Percentiles rank a stretch among this genome's conserved stretches.
Conservation (phyloP, 35 echinoderm and acorn worm species). For the Diadema setosum region DNA sequence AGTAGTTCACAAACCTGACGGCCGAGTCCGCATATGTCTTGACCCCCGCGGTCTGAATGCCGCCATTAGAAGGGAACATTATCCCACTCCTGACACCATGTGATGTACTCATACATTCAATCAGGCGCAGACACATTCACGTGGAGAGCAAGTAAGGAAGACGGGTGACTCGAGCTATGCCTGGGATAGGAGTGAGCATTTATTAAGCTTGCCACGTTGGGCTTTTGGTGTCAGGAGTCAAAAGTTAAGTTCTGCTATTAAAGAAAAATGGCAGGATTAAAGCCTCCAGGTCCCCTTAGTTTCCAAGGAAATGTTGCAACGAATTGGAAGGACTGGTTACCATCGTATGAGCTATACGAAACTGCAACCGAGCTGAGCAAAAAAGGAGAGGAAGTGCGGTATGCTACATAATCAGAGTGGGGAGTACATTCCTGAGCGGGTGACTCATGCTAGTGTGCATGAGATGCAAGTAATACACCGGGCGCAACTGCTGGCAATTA, state of each 20-base stretch:
- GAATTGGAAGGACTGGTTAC: background rate
- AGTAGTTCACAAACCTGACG: constrained; percentile 49
- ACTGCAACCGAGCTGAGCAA: background rate
- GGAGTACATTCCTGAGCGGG: no score
- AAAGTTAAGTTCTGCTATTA: background rate
- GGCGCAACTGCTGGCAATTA: no score
- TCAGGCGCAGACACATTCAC: no score
- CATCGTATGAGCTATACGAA: background rate
- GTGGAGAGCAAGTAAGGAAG: no score
- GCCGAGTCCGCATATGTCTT: constrained; percentile 32
- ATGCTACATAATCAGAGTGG: no score
- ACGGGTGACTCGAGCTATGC: no score
- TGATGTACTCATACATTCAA: no score
- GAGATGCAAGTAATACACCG: no score
- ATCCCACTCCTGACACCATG: constrained; percentile 32
- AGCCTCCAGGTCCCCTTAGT: background rate
- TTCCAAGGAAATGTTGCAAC: background rate
- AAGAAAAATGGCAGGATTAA: background rate
- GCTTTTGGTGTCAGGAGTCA: background rate
- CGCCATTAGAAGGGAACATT: constrained; percentile 52
- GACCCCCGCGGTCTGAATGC: constrained; percentile 41
- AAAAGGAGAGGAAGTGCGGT: background rate
- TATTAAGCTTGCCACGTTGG: no score
- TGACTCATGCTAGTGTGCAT: no score
- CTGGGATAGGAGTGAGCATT: no score